phyloP scores from a whole-genome alignment of 2,113 vertebrate species.

The Cheirogaleus medius region DNA sequence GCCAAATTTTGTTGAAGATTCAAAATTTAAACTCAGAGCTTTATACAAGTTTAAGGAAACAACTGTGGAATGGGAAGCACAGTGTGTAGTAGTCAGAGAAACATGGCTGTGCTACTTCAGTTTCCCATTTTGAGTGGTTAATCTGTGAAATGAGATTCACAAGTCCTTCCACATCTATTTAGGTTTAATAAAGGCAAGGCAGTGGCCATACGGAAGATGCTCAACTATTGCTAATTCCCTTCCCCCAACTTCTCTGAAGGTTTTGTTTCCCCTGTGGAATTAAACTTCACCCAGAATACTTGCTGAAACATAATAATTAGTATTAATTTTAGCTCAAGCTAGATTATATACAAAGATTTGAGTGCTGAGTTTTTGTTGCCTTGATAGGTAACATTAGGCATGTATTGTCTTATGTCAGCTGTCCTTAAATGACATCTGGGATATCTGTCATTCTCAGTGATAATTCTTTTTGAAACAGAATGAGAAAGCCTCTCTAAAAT shows the following conservation, averaged over 20 bases:
- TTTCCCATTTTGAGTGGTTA: neutral
- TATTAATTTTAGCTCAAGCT: slow-evolving; percentile 45
- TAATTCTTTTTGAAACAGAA: neutral
- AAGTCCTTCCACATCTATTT: neutral
- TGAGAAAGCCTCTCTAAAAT: neutral
- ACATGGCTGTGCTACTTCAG: neutral
- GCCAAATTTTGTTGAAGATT: neutral
- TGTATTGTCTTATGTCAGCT: slow-evolving; percentile 28
- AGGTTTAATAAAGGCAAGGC: neutral
- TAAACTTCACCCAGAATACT: slow-evolving; percentile 28
- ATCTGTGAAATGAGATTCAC: neutral
- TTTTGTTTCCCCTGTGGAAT: slow-evolving; percentile 18
- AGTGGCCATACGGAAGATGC: neutral
- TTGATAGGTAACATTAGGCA: slow-evolving; percentile 31
- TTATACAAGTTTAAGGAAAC: neutral
- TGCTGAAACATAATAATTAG: neutral
- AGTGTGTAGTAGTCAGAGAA: neutral
- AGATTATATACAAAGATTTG: neutral
- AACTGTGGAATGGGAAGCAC: neutral
- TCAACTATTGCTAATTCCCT: neutral
- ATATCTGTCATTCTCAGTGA: neutral
- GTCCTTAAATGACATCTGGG: slow-evolving; percentile 9
- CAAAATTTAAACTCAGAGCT: neutral
- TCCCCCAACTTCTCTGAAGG: neutral
- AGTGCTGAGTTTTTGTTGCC: neutral